These are phyloP conservation scores for Acrobasis consociella DNA, from an alignment of 2,888 invertebrate genomes.

Conservation along the genomic window DNA sequence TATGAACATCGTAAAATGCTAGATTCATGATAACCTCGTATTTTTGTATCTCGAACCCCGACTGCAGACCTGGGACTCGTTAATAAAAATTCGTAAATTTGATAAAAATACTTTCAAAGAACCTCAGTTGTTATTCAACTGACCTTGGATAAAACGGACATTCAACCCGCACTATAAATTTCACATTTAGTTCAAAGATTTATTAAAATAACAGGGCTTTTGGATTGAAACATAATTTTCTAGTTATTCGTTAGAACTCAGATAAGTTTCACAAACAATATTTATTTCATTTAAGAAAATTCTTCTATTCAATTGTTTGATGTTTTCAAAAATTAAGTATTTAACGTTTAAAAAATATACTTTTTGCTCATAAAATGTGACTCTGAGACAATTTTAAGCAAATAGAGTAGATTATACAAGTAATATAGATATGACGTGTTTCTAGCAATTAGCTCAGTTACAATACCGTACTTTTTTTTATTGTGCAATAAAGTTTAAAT, in stretches of 20 bases:
- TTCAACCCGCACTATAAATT: neutral
- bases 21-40: neutral
- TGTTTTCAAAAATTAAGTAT: too few relatives aligned
- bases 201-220: neutral
- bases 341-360: too few relatives aligned
- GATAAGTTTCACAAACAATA: neutral
- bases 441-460: too few relatives aligned
- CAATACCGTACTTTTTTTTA: too few relatives aligned
- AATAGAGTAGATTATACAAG: too few relatives aligned
- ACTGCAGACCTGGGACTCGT: neutral
- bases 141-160: neutral
- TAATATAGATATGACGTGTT: too few relatives aligned
- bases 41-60: neutral
- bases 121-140: neutral
- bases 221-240: neutral
- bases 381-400: too few relatives aligned
- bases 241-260: neutral
- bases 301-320: too few relatives aligned
- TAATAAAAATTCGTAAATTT: constrained; percentile 1
- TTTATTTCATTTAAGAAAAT: neutral
- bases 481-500: too few relatives aligned
- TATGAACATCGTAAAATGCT: neutral
- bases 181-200: neutral
- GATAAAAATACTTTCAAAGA: constrained; percentile 4
- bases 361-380: too few relatives aligned